phyloP scores from a whole-genome alignment of 2,113 vertebrate genomes.

The Scomber colias region DNA sequence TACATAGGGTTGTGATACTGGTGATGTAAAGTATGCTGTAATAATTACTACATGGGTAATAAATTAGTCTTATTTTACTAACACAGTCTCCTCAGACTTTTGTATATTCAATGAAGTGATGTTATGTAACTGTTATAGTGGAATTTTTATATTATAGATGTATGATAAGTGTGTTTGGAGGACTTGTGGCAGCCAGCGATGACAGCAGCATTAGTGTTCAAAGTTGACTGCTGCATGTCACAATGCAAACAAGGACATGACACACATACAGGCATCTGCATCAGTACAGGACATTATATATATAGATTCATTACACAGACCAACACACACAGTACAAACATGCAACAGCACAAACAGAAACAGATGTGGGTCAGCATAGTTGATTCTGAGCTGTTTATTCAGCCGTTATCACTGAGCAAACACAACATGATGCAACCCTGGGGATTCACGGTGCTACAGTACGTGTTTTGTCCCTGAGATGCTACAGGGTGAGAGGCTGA shows the following conservation, averaged over 20 bases:
- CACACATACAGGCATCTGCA: background rate
- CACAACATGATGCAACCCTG: constrained; percentile 12
- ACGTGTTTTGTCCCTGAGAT: background rate
- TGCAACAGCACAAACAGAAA: background rate
- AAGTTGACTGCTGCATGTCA: background rate
- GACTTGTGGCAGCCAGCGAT: no score
- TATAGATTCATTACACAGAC: background rate
- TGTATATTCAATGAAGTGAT: no score
- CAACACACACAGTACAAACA: background rate
- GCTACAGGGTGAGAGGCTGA: background rate
- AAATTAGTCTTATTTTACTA: no score
- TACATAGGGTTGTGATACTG: no score
- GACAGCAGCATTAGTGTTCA: no score
- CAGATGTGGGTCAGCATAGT: background rate
- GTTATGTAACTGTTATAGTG: no score
- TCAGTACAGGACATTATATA: background rate
- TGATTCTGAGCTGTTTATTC: constrained; percentile 11
- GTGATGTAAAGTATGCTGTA: no score
- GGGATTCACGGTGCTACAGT: background rate
- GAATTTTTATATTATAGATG: no score
- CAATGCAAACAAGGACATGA: background rate
- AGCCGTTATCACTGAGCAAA: constrained; percentile 10
- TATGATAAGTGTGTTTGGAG: no score
- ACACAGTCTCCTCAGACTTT: no score
- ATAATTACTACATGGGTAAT: no score